These are phyloP conservation scores for Paralvinella palmiformis DNA, from an alignment of 1,140 invertebrate genomes.

Conservation along the genomic window DNA sequence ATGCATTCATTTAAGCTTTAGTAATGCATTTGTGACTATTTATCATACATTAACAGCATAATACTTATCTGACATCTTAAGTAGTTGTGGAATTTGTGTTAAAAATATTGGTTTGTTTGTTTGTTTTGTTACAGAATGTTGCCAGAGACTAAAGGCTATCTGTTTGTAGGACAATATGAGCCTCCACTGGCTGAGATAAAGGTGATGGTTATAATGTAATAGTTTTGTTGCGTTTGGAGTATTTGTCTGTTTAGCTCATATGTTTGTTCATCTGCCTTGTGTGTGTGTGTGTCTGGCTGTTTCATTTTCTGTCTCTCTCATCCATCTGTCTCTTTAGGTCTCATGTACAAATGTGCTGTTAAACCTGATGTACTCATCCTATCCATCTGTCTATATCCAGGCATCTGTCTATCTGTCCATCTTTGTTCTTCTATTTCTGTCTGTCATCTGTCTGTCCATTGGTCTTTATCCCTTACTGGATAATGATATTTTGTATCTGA, in stretches of 20 bases:
- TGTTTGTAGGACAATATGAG: constrained; percentile 70
- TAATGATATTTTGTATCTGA: too few species aligned
- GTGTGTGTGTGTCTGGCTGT: background rate
- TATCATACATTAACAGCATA: background rate
- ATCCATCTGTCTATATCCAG: too few species aligned
- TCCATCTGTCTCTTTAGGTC: too few species aligned
- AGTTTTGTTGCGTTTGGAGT: background rate
- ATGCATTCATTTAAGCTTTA: too few species aligned
- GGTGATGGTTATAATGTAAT: constrained; percentile 35
- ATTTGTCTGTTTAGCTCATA: background rate
- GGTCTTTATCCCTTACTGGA: too few species aligned
- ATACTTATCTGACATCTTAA: background rate
- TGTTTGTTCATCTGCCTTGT: background rate
- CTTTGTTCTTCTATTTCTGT: too few species aligned
- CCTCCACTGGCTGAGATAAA: constrained; percentile 70
- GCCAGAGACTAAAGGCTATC: constrained; percentile 64
- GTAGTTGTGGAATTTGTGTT: background rate
- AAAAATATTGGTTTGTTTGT: background rate
- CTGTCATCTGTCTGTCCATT: too few species aligned
- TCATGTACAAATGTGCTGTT: too few species aligned
- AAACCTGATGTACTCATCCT: too few species aligned
- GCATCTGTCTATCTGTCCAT: too few species aligned
- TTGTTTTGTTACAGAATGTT: constrained; percentile 61
- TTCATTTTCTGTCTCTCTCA: background rate
- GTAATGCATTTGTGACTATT: background rate